Percentiles rank a stretch among this genome's conserved stretches.
Conservation (phyloP, 2,797 vertebrate species). For the Urophycis tenuis region DNA sequence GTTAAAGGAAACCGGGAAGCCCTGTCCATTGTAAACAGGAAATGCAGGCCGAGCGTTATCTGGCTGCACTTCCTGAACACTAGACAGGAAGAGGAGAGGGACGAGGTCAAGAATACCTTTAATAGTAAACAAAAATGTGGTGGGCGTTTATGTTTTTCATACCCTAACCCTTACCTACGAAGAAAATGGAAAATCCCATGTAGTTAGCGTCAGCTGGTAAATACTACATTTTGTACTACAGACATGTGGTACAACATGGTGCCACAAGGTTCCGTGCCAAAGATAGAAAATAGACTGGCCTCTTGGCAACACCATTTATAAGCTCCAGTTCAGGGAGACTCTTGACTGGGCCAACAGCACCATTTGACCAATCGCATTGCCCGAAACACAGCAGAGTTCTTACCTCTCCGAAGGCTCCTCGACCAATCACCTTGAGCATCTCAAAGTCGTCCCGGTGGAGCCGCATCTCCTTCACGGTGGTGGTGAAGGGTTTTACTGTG, state of each 20-base stretch:
- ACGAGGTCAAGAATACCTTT: background rate
- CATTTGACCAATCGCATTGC: background rate
- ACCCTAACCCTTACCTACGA: background rate
- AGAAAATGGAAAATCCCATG: background rate
- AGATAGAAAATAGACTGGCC: background rate
- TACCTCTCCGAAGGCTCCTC: constrained; percentile 93
- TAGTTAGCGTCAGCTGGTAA: background rate
- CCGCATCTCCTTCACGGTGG: constrained; percentile 82
- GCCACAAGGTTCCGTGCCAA: background rate
- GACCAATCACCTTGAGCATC: constrained; percentile 92
- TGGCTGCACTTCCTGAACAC: constrained; percentile 47
- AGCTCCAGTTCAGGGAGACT: background rate
- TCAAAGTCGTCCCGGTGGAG: constrained; percentile 90
- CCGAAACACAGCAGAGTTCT: constrained; percentile 40
- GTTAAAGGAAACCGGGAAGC: background rate
- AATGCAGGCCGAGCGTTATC: constrained; percentile 42
- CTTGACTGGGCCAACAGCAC: background rate
- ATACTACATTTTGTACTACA: background rate
- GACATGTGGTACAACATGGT: background rate
- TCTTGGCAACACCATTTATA: background rate
- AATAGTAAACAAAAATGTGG: background rate
- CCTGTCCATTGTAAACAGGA: constrained; percentile 37
- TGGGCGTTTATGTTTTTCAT: background rate
- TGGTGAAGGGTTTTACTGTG: constrained; percentile 83
- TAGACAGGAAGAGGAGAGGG: background rate